Conservation (phyloP, 64 coral and sea anemone species). For the Catalaphyllia jardinei region DNA sequence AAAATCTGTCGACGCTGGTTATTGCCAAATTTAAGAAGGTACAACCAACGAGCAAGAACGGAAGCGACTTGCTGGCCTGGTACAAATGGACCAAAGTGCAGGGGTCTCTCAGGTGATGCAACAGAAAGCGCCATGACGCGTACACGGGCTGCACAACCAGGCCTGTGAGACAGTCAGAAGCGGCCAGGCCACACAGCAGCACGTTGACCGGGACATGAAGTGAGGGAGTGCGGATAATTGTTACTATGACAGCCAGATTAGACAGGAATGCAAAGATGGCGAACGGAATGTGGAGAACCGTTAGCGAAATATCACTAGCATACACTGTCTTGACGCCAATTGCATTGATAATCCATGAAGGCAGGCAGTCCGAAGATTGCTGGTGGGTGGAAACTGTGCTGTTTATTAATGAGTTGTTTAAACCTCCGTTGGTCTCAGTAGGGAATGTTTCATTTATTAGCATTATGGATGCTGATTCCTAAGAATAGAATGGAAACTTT, state of each 20-base stretch:
- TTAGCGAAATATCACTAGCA: background rate
- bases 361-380: background rate
- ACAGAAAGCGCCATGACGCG: background rate
- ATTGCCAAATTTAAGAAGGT: slow-evolving; percentile 15
- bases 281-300: background rate
- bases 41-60: background rate
- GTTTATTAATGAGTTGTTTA: background rate
- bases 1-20: slow-evolving; percentile 14
- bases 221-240: background rate
- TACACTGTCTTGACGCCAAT: background rate
- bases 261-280: slow-evolving; percentile 12
- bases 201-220: slow-evolving; percentile 28
- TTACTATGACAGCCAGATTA: slow-evolving; percentile 29
- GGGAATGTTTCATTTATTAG: too few relatives aligned
- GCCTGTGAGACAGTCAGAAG: slow-evolving; percentile 13
- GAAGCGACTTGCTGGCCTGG: background rate
- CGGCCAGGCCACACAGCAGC: slow-evolving; percentile 35
- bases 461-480: too few relatives aligned
- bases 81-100: background rate
- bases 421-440: too few relatives aligned
- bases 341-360: background rate
- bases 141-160: slow-evolving; percentile 7
- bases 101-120: background rate
- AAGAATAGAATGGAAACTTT: too few relatives aligned
- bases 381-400: background rate